These are phyloP conservation scores for Geotrypetes seraphini DNA, from an alignment of 2,797 vertebrate genomes.

Conservation along the genomic window DNA sequence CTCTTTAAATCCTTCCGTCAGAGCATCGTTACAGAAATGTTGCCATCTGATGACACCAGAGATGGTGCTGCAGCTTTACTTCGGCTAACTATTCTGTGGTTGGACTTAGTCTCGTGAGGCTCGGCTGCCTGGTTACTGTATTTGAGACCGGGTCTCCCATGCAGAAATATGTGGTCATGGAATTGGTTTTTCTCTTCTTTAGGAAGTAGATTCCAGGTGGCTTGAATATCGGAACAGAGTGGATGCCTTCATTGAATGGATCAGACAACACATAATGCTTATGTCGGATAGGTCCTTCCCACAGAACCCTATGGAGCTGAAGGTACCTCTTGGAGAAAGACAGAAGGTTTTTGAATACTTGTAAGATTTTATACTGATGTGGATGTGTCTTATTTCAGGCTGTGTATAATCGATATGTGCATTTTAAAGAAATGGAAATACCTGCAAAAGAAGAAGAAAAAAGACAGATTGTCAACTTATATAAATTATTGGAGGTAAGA, in stretches of 20 bases:
- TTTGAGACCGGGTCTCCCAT: accelerated
- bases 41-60: no score
- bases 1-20: no score
- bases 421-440: conserved; percentile 97
- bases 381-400: conserved; percentile 54
- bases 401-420: conserved; percentile 98
- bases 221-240: conserved; percentile 84
- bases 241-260: conserved; percentile 87
- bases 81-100: background rate
- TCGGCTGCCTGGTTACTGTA: background rate
- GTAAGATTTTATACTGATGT: conserved; percentile 9
- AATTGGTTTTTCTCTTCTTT: no score
- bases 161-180: no score
- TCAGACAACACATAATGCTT: conserved; percentile 80
- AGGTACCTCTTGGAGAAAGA: no score
- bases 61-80: background rate
- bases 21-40: no score
- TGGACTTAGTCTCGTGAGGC: accelerated
- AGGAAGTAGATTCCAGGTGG: conserved; percentile 94
- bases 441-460: conserved; percentile 82
- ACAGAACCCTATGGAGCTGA: conserved; percentile 93
- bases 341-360: background rate
- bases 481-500: conserved; percentile 84
- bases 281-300: conserved; percentile 94
- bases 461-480: conserved; percentile 75